Evolutionary conservation across 1,140 invertebrate species (phyloP).

Genomic region (Brachionus rubens): DNA sequence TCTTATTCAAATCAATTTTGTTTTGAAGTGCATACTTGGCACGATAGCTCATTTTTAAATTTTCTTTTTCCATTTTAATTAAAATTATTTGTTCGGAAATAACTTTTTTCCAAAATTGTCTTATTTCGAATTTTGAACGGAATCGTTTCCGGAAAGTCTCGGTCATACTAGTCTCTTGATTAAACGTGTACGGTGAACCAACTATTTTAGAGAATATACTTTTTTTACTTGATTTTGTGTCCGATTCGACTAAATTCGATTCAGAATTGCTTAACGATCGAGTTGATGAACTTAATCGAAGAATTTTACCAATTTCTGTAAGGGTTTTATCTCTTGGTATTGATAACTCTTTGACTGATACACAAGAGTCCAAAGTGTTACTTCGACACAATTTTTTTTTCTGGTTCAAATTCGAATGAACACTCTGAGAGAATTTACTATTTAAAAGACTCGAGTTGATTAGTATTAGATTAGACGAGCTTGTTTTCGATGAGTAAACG

Average conservation of each 20-base stretch:
- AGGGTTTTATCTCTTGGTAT: background rate
- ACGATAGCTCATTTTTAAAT: constrained; percentile 17
- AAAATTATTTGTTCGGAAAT: constrained; percentile 41
- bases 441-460: constrained; percentile 8
- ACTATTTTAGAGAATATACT: constrained; percentile 16
- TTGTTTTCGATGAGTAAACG: background rate
- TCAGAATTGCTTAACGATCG: background rate
- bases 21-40: background rate
- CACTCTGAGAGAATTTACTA: constrained; percentile 4
- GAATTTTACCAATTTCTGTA: background rate
- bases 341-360: background rate
- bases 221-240: background rate
- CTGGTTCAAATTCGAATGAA: background rate
- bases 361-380: constrained; percentile 2
- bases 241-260: background rate
- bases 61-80: constrained; percentile 43
- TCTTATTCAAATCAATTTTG: constrained; percentile 9
- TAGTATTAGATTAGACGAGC: background rate
- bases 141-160: background rate
- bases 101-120: constrained; percentile 43
- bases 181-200: constrained; percentile 3
- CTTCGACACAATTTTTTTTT: constrained; percentile 5
- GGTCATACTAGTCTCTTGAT: background rate
- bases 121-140: background rate
- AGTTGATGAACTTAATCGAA: background rate